Evolutionary conservation across 2,888 invertebrate species (phyloP).

Genomic region (Cephus pulcher): DNA sequence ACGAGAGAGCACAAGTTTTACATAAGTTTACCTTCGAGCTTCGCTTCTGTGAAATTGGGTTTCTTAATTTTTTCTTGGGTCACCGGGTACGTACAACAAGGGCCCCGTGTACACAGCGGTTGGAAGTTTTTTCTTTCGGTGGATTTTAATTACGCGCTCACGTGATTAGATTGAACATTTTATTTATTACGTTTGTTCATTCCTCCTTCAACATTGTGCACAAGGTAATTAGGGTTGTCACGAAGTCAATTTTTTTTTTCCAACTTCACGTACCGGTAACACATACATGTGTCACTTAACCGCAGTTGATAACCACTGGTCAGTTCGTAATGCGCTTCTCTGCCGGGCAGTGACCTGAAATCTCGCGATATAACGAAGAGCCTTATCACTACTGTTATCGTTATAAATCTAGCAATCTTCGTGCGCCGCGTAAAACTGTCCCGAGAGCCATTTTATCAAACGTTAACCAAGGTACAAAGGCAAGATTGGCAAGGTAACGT

Average conservation of each 20-base stretch:
- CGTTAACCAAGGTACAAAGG: background rate
- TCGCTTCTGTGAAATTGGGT: background rate
- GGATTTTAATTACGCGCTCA: background rate
- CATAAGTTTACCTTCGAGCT: background rate
- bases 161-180: background rate
- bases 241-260: background rate
- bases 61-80: background rate
- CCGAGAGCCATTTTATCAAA: background rate
- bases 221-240: background rate
- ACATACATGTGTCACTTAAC: background rate
- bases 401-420: constrained; percentile 55
- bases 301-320: background rate
- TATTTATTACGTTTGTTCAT: background rate
- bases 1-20: background rate
- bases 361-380: background rate
- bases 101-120: background rate
- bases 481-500: background rate
- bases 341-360: background rate
- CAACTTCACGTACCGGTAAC: background rate
- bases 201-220: background rate
- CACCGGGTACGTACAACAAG: background rate
- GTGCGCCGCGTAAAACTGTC: background rate
- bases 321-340: background rate
- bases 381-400: constrained; percentile 55
- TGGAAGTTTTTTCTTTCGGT: background rate